Conservation (phyloP, 2,113 vertebrate genomes). For the Agapornis roseicollis region DNA sequence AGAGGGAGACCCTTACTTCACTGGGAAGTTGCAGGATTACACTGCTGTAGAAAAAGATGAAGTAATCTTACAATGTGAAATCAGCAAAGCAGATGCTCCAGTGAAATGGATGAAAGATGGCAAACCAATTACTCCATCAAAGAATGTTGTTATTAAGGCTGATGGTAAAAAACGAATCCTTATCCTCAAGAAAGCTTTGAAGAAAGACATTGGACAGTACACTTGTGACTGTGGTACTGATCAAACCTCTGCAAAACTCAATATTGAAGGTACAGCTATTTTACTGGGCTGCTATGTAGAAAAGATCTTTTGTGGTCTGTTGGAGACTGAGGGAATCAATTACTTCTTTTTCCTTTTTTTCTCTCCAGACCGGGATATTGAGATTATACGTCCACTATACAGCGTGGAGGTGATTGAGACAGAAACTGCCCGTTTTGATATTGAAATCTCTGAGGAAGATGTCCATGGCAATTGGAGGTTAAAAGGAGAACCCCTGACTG, state of each 20-base stretch:
- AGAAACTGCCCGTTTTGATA: constrained; percentile 93
- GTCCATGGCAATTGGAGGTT: constrained; percentile 92
- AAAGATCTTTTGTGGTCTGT: not conserved
- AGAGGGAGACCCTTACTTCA: constrained; percentile 97
- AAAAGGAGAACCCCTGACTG: constrained; percentile 87
- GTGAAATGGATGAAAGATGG: constrained; percentile 96
- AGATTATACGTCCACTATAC: constrained; percentile 87
- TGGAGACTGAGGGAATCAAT: not conserved
- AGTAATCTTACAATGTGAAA: constrained; percentile 89
- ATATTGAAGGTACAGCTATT: constrained; percentile 87
- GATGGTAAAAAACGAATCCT: constrained; percentile 90
- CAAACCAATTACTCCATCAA: constrained; percentile 89
- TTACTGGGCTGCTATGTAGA: not conserved
- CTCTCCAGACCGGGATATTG: constrained; percentile 92
- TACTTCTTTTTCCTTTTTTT: not conserved
- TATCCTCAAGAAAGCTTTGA: constrained; percentile 87
- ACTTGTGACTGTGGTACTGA: constrained; percentile 94
- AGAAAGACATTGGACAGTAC: constrained; percentile 84
- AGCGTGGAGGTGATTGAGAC: constrained; percentile 96
- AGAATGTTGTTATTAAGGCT: constrained; percentile 83
- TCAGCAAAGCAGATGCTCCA: constrained; percentile 87
- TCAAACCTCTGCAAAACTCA: constrained; percentile 88
- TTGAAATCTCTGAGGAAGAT: constrained; percentile 93
- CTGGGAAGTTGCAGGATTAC: constrained; percentile 93
- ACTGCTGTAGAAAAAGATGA: constrained; percentile 95